Evolutionary conservation across 2,797 vertebrate genomes (phyloP).

Genomic region (Helicolenus hilgendorfi): DNA sequence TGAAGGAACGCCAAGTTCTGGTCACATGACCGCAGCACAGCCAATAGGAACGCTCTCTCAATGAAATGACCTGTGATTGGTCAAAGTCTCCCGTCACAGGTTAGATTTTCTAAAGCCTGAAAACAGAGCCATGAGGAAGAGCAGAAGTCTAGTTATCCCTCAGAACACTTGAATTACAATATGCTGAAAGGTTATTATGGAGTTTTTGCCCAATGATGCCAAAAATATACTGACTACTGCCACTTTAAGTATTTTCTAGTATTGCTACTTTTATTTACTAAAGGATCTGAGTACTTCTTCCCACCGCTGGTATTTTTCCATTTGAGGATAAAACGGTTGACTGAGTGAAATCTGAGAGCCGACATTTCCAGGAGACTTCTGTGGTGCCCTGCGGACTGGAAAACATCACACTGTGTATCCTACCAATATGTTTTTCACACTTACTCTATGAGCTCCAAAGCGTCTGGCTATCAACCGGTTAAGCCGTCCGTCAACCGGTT

Average conservation of each 20-base stretch:
- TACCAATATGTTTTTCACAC: constrained; percentile 1
- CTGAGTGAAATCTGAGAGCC: constrained; percentile 1
- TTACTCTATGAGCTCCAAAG: not conserved
- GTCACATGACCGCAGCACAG: no score
- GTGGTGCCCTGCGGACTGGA: not conserved
- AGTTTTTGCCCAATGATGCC: no score
- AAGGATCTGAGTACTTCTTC: not conserved
- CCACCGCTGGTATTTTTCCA: not conserved
- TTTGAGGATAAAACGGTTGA: not conserved
- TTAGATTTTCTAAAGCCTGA: no score
- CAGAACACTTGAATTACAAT: no score
- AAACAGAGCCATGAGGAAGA: no score
- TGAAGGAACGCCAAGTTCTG: no score
- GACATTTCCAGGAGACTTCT: constrained; percentile 3
- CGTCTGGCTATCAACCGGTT: not conserved
- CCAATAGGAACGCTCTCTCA: no score
- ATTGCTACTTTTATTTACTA: not conserved
- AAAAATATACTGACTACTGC: no score
- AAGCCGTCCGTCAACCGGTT: not conserved
- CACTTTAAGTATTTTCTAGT: not conserved
- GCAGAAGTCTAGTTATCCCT: no score
- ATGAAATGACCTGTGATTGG: accelerated
- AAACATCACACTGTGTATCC: constrained; percentile 1
- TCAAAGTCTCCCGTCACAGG: no score
- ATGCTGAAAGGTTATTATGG: no score